Evolutionary conservation across 1,140 invertebrate genomes (phyloP).

Genomic region (Drosophila prosaltans): DNA sequence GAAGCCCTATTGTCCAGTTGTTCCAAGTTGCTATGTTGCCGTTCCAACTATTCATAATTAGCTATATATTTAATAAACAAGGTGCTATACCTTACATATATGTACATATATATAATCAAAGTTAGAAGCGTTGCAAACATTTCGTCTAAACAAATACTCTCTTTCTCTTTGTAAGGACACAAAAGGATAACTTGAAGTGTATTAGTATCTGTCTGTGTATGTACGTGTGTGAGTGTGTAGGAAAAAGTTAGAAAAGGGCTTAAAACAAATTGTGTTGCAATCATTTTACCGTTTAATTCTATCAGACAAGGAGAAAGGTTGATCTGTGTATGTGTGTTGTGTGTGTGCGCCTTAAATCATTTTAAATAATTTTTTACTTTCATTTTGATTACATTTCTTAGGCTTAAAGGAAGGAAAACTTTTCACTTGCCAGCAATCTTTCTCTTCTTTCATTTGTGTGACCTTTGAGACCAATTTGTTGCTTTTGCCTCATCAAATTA

Average conservation of each 20-base stretch:
- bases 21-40: no score
- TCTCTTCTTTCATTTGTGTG: slow-evolving; percentile 1
- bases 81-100: no score
- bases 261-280: slow-evolving; percentile 12
- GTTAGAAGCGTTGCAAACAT: background rate
- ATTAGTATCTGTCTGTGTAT: background rate
- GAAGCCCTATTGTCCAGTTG: no score
- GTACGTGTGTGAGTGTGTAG: background rate
- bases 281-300: slow-evolving; percentile 14
- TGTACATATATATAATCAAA: no score
- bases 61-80: no score
- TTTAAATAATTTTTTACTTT: background rate
- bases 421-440: background rate
- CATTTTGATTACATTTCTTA: slow-evolving; percentile 2
- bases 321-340: background rate
- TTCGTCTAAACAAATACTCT: background rate
- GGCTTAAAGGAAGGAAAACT: background rate
- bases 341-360: background rate
- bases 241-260: slow-evolving; percentile 1
- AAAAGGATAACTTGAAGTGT: background rate
- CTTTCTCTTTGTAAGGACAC: background rate
- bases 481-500: slow-evolving; percentile 62
- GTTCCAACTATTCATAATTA: no score
- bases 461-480: slow-evolving; percentile 37
- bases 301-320: slow-evolving; percentile 5